Evolutionary conservation across 2,113 vertebrate genomes (phyloP), one percentile per base, ranked within the genome.

Genomic region (Salvelinus fontinalis): DNA sequence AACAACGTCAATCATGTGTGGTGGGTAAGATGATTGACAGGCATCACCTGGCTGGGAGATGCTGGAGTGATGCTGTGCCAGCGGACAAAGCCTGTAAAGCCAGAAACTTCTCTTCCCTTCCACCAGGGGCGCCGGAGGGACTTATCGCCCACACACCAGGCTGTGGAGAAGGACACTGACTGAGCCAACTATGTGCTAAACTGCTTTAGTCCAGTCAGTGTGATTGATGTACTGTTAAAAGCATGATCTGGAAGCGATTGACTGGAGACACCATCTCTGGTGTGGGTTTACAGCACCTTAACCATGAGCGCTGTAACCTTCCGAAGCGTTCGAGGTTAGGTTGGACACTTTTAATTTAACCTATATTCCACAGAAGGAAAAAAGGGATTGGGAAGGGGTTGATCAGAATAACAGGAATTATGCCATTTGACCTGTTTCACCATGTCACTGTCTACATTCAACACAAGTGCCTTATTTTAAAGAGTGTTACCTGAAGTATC

Each of bases 161-260:
- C 59, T 62, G n/a, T 54, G n/a, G 20, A 62, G 54, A 5, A 20
- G n/a, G 59, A 62, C 59, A 68, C 4, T 34, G 27, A 68, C 26
- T 67, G 26, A 67, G 51, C 68, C 66, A 4, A 48, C 54, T 70
- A 68, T 31, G 57, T 39, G 18, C 3, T 18, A 54, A 68, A 13
- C 75, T 49, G n/a, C 70, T 24, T 24, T 57, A 67, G 7, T 69
- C 70, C 67, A 31, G 65, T 26, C 11, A 16, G 9, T 11, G 75
- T 62, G 75, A 83, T 78, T 73, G 54, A 79, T 78, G 51, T 74
- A 74, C 72, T 79, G 74, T 75, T 83, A 27, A 87, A 75, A 71
- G 70, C 70, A 64, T 67, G 59, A 70, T n/a, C 44, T 29, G 67
- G 59, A 76, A 76, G 76, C 65, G 44, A 57, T 68, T n/a, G 67